A percentile compares a stretch with the other conserved stretches of the same genome.
These are phyloP conservation scores for Erebia epiphron DNA, from an alignment of 2,888 invertebrate species.

Conservation along the genomic window DNA sequence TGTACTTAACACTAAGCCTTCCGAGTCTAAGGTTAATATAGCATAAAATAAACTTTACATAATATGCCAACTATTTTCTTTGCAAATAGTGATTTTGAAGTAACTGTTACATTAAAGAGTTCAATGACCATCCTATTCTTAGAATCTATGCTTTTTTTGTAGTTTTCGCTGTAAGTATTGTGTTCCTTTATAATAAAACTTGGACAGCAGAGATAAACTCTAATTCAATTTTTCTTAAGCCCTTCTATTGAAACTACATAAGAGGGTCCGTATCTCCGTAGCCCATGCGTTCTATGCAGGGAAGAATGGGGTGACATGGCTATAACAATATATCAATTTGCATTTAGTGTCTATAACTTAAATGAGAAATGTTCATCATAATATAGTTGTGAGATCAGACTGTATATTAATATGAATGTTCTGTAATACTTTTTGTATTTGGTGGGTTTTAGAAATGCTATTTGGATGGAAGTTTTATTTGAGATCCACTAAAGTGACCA, in stretches of 20 bases:
- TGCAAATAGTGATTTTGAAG: too few relatives aligned
- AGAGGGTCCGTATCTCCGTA: conserved; percentile 1
- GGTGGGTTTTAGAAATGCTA: neutral
- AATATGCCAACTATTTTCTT: too few relatives aligned
- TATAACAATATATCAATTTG: conserved; percentile 13
- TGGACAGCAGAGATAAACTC: neutral
- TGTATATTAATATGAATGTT: neutral
- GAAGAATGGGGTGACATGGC: neutral
- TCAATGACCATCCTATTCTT: too few relatives aligned
- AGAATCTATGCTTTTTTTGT: too few relatives aligned
- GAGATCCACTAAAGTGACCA: too few relatives aligned
- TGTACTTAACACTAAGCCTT: too few relatives aligned
- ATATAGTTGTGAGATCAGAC: neutral
- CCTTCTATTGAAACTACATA: neutral
- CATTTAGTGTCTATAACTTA: neutral
- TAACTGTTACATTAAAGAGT: too few relatives aligned
- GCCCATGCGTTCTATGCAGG: neutral
- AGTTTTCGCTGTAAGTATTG: too few relatives aligned
- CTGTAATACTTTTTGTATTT: neutral
- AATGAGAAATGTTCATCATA: neutral
- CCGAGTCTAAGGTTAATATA: too few relatives aligned
- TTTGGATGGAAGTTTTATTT: neutral
- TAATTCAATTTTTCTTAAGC: neutral
- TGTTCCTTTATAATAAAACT: too few relatives aligned
- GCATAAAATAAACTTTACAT: too few relatives aligned